Evolutionary conservation across 2,797 vertebrate genomes (phyloP), one percentile per base, ranked within the genome.

Genomic region (Semaprochilodus insignis): DNA sequence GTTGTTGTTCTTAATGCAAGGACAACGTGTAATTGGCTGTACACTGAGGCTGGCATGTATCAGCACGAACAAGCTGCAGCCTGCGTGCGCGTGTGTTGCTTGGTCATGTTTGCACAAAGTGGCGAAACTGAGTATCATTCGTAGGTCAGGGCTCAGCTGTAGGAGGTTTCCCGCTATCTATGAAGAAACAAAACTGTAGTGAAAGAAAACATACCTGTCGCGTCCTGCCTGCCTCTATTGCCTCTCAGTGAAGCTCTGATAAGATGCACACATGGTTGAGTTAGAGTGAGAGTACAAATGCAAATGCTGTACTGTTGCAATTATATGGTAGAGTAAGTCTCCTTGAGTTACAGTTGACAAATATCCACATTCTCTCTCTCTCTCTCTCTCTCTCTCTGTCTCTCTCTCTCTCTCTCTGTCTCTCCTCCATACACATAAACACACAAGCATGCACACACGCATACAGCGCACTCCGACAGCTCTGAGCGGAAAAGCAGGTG

Each of bases 181-280:
- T 36, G 14, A 0, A 55, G 57, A 87, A 84, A 63, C 57, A 83
- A 84, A 86, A 81, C 73, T 85, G 86, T 80, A 88, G 87, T 84
- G 85, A 87, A 87, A 90, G 85, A 75, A 23, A 36, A 40, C 0
- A 23, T 81, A 89, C 92, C 76, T 92, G 92, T 90, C 83, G 83
- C 2, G 83, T 92, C 91, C 91, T 93, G 87, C 63, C 85, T 67
- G 66, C 62, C 4, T 76, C 48, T 19, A 19, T 27, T 31, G 23
- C 31, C 70, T n/a, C 4, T 54, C 0, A 0, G 25, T 71, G 57
- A 25, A 5, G 34, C 74, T 81, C 60, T 76, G 55, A 86, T 81
- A 85, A 83, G 71, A 74, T 82, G 16, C 54, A 44, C 73, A 52
- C 55, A 27, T 17, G 63, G 25, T 31, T 78, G 51, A 44, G 27